These are phyloP conservation scores for Crematogaster levior DNA, from an alignment of 2,888 invertebrate genomes.

Conservation along the genomic window DNA sequence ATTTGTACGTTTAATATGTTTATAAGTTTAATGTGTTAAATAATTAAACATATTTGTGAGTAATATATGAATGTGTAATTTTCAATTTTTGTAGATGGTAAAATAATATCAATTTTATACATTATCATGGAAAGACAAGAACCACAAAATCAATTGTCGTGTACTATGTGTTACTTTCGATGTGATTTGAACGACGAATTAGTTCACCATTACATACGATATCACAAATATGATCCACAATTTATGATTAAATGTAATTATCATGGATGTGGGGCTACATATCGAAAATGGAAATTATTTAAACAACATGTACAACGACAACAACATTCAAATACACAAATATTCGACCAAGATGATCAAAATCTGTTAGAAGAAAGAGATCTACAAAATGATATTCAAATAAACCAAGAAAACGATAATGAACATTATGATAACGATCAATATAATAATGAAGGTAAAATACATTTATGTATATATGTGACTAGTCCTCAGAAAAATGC, in stretches of 20 bases:
- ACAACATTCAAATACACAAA: neutral
- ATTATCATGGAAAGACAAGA: neutral
- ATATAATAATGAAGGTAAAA: too few species aligned
- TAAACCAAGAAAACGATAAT: too few species aligned
- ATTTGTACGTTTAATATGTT: too few species aligned
- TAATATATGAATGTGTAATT: too few species aligned
- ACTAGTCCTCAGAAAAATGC: too few species aligned
- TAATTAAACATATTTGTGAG: too few species aligned
- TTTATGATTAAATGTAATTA: neutral
- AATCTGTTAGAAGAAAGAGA: neutral
- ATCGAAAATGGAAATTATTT: neutral
- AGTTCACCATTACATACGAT: neutral
- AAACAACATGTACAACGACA: neutral
- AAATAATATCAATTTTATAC: too few species aligned
- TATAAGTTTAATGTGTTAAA: too few species aligned
- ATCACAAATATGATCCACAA: neutral
- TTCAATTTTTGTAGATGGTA: too few species aligned
- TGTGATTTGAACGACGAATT: constrained; percentile 1
- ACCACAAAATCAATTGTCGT: neutral
- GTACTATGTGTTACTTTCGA: neutral
- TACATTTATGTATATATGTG: too few species aligned
- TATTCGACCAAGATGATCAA: neutral
- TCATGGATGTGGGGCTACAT: neutral
- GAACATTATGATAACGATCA: too few species aligned
- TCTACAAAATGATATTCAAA: neutral